Percentiles rank a stretch among this genome's conserved stretches.
Evolutionary conservation across 1,140 invertebrate species (phyloP).

Genomic region (Laupala kohalensis): DNA sequence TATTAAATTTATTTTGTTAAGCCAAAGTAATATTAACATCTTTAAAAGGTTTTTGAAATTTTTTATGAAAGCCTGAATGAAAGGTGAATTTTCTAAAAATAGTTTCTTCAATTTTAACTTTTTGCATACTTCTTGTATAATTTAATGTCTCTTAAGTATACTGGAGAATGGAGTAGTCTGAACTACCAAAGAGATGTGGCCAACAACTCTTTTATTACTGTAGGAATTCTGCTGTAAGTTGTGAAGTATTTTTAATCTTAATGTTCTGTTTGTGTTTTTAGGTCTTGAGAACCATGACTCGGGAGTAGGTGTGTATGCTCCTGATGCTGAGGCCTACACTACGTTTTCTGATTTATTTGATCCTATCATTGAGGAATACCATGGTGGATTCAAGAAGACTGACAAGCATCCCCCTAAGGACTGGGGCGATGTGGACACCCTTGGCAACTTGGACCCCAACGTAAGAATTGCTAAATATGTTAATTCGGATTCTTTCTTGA

Average conservation of each 20-base stretch:
- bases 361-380: slow-evolving; percentile 94
- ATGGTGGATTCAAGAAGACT: slow-evolving; percentile 82
- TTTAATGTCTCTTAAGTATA: background rate
- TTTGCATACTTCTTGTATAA: background rate
- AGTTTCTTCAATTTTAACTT: too few relatives aligned
- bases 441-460: slow-evolving; percentile 82
- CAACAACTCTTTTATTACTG: too few relatives aligned
- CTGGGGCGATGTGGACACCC: slow-evolving; percentile 81
- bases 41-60: too few relatives aligned
- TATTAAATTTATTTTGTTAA: too few relatives aligned
- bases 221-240: too few relatives aligned
- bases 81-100: too few relatives aligned
- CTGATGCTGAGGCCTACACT: slow-evolving; percentile 85
- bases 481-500: too few relatives aligned
- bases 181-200: too few relatives aligned
- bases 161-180: too few relatives aligned
- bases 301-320: slow-evolving; percentile 89
- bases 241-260: too few relatives aligned
- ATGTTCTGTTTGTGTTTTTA: slow-evolving; percentile 23
- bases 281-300: slow-evolving; percentile 80
- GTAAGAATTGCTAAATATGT: slow-evolving; percentile 24
- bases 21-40: too few relatives aligned
- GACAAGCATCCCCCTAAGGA: slow-evolving; percentile 85
- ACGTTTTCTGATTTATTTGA: slow-evolving; percentile 84
- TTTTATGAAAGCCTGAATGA: too few relatives aligned